Evolutionary conservation across 1,140 invertebrate genomes (phyloP).

Genomic region (Megalonaias nervosa): DNA sequence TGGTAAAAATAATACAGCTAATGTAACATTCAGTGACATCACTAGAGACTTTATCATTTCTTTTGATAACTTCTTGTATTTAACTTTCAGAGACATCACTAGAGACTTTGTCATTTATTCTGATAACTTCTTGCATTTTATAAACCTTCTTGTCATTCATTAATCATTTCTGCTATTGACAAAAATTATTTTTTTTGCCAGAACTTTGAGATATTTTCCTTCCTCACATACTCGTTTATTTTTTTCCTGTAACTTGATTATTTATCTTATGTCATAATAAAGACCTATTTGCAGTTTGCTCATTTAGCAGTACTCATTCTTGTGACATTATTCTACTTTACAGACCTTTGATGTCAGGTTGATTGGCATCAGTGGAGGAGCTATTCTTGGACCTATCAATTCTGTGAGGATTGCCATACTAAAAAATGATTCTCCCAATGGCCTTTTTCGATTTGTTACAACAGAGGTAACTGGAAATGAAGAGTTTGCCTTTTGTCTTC

Average conservation of each 20-base stretch:
- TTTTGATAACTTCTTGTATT: too few species aligned
- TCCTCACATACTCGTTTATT: background rate
- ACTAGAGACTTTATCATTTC: too few species aligned
- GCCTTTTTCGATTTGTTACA: constrained; percentile 62
- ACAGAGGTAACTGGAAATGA: constrained; percentile 41
- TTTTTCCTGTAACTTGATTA: too few species aligned
- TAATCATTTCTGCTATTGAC: too few species aligned
- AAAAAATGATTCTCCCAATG: constrained; percentile 69
- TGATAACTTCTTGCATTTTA: too few species aligned
- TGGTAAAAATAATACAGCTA: background rate
- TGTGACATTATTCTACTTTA: constrained; percentile 20
- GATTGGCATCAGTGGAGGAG: constrained; percentile 55
- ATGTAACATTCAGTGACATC: too few species aligned
- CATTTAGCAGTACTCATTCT: background rate
- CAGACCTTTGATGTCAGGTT: constrained; percentile 67
- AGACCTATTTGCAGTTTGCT: background rate
- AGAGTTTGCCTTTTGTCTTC: too few species aligned
- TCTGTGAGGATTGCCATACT: constrained; percentile 62
- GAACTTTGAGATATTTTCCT: background rate
- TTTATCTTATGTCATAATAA: background rate
- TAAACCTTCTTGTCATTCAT: too few species aligned
- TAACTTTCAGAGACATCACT: too few species aligned
- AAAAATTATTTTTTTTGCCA: background rate
- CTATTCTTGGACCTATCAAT: constrained; percentile 49
- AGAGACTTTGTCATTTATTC: too few species aligned